phyloP scores from a whole-genome alignment of 92 coral and sea anemone genomes.

The Nematostella vectensis region DNA sequence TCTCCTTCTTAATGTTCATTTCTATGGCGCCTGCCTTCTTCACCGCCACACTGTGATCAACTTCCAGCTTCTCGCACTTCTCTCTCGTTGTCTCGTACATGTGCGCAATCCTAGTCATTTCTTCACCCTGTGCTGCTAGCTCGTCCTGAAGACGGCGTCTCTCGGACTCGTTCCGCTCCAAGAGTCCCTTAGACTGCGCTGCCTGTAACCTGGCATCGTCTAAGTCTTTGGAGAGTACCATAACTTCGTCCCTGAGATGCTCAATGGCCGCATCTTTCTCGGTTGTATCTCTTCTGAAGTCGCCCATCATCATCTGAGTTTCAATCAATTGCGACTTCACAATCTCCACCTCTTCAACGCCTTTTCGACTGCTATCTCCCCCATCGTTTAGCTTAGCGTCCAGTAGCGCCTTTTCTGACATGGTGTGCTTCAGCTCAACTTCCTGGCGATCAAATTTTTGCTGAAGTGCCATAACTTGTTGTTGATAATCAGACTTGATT shows the following conservation, averaged over 20 bases:
- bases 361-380: conserved; percentile 52
- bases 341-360: conserved; percentile 59
- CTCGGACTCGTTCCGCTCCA: conserved; percentile 71
- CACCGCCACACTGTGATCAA: conserved; percentile 64
- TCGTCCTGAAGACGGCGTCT: conserved; percentile 67
- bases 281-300: conserved; percentile 58
- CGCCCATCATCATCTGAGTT: conserved; percentile 72
- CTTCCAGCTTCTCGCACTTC: conserved; percentile 67
- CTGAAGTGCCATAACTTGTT: conserved; percentile 58
- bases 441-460: conserved; percentile 71
- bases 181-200: conserved; percentile 48
- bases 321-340: conserved; percentile 80
- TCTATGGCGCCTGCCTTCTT: conserved; percentile 72
- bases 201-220: conserved; percentile 74
- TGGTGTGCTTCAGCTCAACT: conserved; percentile 50
- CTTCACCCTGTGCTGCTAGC: conserved; percentile 59
- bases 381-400: conserved; percentile 49
- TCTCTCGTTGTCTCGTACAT: conserved; percentile 57
- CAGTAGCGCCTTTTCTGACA: conserved; percentile 55
- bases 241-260: conserved; percentile 64
- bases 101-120: conserved; percentile 49
- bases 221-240: conserved; percentile 58
- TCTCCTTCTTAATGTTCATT: conserved; percentile 38
- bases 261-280: conserved; percentile 80
- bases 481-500: conserved; percentile 65